Conservation (phyloP, 2,797 vertebrate genomes). For the Alcedo quadribrachys region DNA sequence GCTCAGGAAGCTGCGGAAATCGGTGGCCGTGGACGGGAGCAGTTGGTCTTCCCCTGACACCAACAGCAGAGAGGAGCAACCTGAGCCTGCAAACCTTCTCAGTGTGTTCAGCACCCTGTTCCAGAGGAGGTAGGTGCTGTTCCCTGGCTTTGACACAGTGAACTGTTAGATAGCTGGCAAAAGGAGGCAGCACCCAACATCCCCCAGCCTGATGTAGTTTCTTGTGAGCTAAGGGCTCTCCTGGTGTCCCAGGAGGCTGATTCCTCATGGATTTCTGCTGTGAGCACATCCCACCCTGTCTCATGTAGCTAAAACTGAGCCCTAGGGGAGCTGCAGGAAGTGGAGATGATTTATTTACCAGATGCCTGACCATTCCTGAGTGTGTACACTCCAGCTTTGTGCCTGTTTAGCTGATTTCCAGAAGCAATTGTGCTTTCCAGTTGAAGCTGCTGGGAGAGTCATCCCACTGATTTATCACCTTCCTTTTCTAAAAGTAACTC, state of each 20-base stretch:
- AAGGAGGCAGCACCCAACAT: not conserved
- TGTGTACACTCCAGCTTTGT: not conserved
- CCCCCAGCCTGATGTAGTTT: not conserved
- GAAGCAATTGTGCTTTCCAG: not conserved
- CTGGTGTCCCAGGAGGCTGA: not conserved
- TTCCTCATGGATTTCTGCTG: not conserved
- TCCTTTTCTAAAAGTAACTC: not conserved
- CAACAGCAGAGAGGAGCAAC: conserved; percentile 61
- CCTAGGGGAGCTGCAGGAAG: not conserved
- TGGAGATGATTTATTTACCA: not conserved
- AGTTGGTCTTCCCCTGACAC: conserved; percentile 65
- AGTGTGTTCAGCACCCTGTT: conserved; percentile 63
- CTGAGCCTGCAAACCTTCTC: conserved; percentile 36
- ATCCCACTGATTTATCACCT: not conserved
- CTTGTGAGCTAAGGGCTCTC: not conserved
- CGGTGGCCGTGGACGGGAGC: conserved; percentile 71
- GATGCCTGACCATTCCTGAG: not conserved
- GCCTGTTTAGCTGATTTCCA: not conserved
- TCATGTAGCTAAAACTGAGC: not conserved
- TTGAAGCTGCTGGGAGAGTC: not conserved
- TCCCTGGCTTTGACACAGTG: not conserved
- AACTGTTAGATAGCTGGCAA: not conserved
- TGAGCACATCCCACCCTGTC: not conserved
- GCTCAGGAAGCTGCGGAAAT: conserved; percentile 78
- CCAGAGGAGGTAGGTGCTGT: conserved; percentile 69